Evolutionary conservation across 2,797 vertebrate species (phyloP).

Genomic region (Bucorvus abyssinicus): DNA sequence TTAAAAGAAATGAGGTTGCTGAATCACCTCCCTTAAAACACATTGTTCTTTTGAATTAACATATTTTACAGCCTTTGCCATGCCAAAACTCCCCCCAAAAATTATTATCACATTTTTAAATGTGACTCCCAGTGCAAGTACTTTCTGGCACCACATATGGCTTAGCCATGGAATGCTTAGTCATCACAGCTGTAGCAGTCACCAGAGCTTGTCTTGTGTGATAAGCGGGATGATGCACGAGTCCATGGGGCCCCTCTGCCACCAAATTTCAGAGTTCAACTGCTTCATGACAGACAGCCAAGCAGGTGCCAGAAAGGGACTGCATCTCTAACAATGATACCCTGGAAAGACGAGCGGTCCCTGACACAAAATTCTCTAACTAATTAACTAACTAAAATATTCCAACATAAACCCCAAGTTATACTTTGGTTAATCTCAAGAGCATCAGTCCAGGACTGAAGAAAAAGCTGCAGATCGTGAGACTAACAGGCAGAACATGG

Average conservation of each 20-base stretch:
- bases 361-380: not conserved
- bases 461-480: rapidly evolving
- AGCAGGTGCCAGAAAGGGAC: not conserved
- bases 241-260: not conserved
- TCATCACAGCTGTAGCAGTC: not conserved
- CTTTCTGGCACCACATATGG: not conserved
- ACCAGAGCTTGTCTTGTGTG: not conserved
- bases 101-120: not conserved
- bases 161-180: not conserved
- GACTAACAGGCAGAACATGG: not conserved
- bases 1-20: constrained; percentile 2
- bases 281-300: not conserved
- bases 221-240: not conserved
- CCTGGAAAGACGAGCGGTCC: not conserved
- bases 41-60: not conserved
- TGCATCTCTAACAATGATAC: not conserved
- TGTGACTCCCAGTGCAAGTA: not conserved
- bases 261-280: not conserved
- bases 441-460: not conserved
- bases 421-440: not conserved
- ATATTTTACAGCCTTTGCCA: not conserved
- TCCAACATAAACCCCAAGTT: not conserved
- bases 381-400: not conserved
- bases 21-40: not conserved
- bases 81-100: not conserved